A percentile compares a stretch with the other conserved stretches of the same genome.
Evolutionary conservation across 2,113 vertebrate species (phyloP).

Genomic region (Petaurus breviceps): DNA sequence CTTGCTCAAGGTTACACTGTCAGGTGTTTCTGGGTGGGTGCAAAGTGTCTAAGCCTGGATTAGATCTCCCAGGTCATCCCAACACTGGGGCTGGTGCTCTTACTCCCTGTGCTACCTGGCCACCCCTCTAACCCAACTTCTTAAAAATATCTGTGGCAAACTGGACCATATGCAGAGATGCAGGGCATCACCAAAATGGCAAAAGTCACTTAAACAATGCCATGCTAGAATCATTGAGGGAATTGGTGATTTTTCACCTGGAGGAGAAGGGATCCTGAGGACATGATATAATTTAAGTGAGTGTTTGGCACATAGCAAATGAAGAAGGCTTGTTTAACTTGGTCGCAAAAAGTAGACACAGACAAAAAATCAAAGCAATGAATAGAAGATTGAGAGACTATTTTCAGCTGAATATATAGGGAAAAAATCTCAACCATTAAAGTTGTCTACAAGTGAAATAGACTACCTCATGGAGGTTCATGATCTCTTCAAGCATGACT

Average conservation of each 20-base stretch:
- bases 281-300: background rate
- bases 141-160: background rate
- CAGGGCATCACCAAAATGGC: background rate
- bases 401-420: background rate
- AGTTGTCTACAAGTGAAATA: background rate
- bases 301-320: background rate
- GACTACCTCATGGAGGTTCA: background rate
- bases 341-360: background rate
- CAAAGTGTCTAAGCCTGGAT: no score
- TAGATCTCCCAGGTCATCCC: no score
- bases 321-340: background rate
- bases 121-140: no score
- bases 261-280: background rate
- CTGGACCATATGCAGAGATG: background rate
- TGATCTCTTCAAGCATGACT: background rate
- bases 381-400: background rate
- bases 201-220: background rate
- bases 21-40: no score
- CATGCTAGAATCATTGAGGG: background rate
- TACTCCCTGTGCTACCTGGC: no score
- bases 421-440: background rate
- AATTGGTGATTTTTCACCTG: background rate
- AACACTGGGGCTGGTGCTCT: no score
- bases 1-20: no score
- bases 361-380: background rate